Evolutionary conservation across 2,888 invertebrate species (phyloP), one percentile per base, ranked within the genome.

Genomic region (Pomacea canaliculata): DNA sequence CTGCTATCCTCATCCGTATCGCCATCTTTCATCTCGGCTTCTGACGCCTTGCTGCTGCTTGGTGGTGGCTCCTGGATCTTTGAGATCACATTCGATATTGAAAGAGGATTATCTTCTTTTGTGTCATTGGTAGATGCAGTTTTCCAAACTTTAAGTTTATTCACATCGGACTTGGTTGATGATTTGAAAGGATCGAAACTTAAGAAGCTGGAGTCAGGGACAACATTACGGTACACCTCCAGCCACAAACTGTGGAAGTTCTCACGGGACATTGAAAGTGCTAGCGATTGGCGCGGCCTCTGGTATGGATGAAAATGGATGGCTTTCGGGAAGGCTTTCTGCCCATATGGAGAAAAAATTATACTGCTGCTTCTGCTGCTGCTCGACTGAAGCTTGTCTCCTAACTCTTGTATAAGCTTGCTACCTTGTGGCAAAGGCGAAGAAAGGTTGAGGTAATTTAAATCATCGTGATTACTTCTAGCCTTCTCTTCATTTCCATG

Each of bases 351-450:
- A 27, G 63, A 19, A 27, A 10, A 63, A 63, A 23, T 23, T 23
- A 23, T 23, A 0, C 23, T 23, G 23, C 23, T 23, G 23, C 23
- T 23, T 0, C 2, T 63, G 19, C 1, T 16, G 63, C 10, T n/a
- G n/a, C 10, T 63, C 10, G 63, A 12, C 19, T 63, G 63, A 10
- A 56, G 51, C 5, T 19, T 63, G 27, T 12, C 63, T 19, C 7
- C 27, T 12, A 63, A 19, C 23, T 63, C 63, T 69, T 74, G 68
- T 60, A 68, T 67, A 2, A 74, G 27, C 46, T 60, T 23, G 37
- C 4, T 16, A 9, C n/a, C 19, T 37, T 37, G 16, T 18, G 13
- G 4, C 59, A 9, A n/a, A 8, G 9, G 48, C 5, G 56, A 5
- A 1, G 59, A 13, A 9, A 60, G 60, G 37, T 51, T 67, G 19